Evolutionary conservation across 1,140 invertebrate species (phyloP), one percentile per base, ranked within the genome.

Genomic region (Cotesia vestalis): DNA sequence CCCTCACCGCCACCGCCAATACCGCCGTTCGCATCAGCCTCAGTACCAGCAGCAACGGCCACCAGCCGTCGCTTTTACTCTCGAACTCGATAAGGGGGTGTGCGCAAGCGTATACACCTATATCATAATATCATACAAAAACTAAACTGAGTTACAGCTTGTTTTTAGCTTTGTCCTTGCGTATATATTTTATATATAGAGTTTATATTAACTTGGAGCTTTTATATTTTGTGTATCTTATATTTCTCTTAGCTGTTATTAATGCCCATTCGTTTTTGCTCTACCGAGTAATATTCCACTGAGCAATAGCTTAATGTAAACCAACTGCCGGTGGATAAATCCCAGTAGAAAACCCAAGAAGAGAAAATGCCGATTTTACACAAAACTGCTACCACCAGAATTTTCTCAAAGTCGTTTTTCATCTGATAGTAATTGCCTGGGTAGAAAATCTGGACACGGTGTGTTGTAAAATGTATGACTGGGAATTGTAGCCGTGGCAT

Each of bases 51-150:
- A 67, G 34, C 51, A 67, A 38, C 66, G 51, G 70, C 73, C 66
- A 69, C 59, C 66, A 73, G 67, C 74, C 76, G 76, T 78, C 74
- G 79, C 80, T 83, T 82, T 81, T 79, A 75, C 82, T 83, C 81
- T 81, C 80, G 79, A 84, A 84, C 79, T 82, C 82, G 83, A 84
- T 84, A 85, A 84, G 83, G 81, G 78, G 75, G 69, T 68, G 66
- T 38, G 72, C 75, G 80, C 79, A 78, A 77, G 76, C 75, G 75
- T 77, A 69, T 74, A 71, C 71, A 52, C 52, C 66, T 51, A 53
- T 11, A 34, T 12, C 40, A 46, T 46, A 6, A 46, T 46, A 46
- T 40, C 38, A 40, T 52, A 68, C 14, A 51, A 3, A 64, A 11
- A 66, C 40, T 57, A 12, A 52, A 53, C 51, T 9, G 46, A 52